These are phyloP conservation scores for Baryphthengus martii DNA, from an alignment of 2,113 vertebrate species.

Conservation along the genomic window DNA sequence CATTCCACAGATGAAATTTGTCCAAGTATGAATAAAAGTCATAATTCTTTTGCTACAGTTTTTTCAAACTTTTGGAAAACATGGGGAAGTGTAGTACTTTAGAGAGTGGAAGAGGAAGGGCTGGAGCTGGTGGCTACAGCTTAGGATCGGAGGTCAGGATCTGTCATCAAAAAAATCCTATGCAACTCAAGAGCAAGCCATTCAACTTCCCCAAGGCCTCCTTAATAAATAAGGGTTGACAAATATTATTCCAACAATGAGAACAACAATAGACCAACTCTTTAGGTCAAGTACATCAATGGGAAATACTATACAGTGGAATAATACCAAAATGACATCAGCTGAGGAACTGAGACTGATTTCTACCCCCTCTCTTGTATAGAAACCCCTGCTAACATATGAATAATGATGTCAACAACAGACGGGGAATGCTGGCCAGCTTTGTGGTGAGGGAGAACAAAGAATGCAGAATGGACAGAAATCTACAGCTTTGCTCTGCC, in stretches of 20 bases:
- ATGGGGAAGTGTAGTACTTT: neutral
- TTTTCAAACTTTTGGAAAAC: neutral
- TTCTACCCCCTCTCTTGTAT: neutral
- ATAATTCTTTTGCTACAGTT: neutral
- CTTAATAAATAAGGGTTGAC: neutral
- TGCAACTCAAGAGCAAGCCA: neutral
- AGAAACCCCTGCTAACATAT: neutral
- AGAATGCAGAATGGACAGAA: conserved; percentile 30
- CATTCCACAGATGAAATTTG: neutral
- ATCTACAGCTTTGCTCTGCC: conserved; percentile 1
- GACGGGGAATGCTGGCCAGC: neutral
- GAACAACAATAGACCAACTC: neutral
- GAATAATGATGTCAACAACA: conserved; percentile 30
- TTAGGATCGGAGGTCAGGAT: neutral
- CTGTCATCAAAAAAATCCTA: neutral
- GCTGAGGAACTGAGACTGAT: neutral
- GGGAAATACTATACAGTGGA: neutral
- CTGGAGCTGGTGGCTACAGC: neutral
- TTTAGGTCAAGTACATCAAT: conserved; percentile 20
- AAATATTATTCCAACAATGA: conserved; percentile 31
- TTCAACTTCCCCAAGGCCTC: neutral
- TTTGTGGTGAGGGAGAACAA: neutral
- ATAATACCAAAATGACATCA: conserved; percentile 12
- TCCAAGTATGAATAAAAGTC: neutral
- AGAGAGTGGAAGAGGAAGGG: neutral